Conservation (phyloP, 2,888 invertebrate species). For the Dolichomitus sp. region DNA sequence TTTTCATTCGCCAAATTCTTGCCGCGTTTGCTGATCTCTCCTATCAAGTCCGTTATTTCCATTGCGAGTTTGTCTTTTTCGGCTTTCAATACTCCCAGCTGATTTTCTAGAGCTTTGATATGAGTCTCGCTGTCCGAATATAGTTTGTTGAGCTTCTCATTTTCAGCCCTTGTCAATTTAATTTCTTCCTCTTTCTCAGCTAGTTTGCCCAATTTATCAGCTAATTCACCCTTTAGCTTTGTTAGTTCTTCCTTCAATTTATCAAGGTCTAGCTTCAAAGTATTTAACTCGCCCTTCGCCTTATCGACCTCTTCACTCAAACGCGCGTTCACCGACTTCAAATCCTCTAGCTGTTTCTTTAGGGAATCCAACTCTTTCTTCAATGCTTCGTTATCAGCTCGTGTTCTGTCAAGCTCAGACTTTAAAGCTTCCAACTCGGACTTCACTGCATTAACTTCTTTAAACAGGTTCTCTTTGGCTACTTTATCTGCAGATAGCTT, state of each 20-base stretch:
- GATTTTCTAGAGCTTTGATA: constrained; percentile 65
- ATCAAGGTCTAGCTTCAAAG: constrained; percentile 46
- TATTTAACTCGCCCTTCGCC: constrained; percentile 52
- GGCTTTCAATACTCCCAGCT: constrained; percentile 40
- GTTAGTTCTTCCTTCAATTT: constrained; percentile 42
- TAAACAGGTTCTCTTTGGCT: constrained; percentile 64
- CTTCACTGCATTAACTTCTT: constrained; percentile 49
- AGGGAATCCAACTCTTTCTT: constrained; percentile 64
- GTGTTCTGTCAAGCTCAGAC: constrained; percentile 58
- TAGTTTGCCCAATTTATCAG: constrained; percentile 38
- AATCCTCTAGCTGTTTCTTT: constrained; percentile 65
- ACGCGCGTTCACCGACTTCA: constrained; percentile 10
- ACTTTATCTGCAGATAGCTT: constrained; percentile 54
- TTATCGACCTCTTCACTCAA: constrained; percentile 34
- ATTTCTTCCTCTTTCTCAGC: constrained; percentile 34
- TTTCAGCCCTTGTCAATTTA: constrained; percentile 38
- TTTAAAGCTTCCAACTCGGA: constrained; percentile 64
- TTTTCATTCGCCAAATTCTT: constrained; percentile 67
- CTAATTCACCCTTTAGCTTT: constrained; percentile 40
- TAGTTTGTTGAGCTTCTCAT: constrained; percentile 54
- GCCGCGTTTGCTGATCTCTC: constrained; percentile 62
- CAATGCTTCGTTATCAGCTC: constrained; percentile 59
- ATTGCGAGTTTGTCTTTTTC: constrained; percentile 62
- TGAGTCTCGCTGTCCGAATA: constrained; percentile 57
- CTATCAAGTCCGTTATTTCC: constrained; percentile 65